Conservation (phyloP, 2,888 invertebrate species). For the Byasa hedistus region DNA sequence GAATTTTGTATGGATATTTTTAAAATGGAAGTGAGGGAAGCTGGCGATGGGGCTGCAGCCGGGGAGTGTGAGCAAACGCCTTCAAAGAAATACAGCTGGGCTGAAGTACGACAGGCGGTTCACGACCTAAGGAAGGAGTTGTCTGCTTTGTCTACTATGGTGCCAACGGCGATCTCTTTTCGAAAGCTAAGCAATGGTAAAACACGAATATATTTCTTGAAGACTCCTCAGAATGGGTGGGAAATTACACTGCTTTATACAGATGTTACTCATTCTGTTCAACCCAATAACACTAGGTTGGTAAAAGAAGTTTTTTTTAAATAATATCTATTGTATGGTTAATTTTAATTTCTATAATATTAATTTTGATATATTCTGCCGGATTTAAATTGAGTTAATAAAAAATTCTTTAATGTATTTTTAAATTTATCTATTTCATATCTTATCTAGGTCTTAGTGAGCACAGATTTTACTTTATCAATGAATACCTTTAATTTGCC, state of each 20-base stretch:
- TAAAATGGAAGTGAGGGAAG: slow-evolving; percentile 72
- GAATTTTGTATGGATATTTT: slow-evolving; percentile 50
- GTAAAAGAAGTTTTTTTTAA: slow-evolving; percentile 50
- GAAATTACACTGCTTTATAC: slow-evolving; percentile 93
- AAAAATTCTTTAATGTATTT: no score
- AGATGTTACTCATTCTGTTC: slow-evolving; percentile 85
- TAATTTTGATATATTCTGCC: no score
- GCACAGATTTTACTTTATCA: neutral
- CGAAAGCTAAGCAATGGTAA: slow-evolving; percentile 88
- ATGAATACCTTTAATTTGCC: neutral
- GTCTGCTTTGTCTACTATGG: slow-evolving; percentile 88
- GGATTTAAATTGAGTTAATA: no score
- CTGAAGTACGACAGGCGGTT: slow-evolving; percentile 88
- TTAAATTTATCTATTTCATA: neutral
- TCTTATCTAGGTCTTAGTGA: neutral
- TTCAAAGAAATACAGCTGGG: slow-evolving; percentile 83
- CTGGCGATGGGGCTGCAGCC: slow-evolving; percentile 70
- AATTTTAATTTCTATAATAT: no score
- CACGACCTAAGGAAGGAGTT: slow-evolving; percentile 89
- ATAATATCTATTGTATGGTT: neutral
- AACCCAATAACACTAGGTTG: slow-evolving; percentile 75
- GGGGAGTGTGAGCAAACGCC: slow-evolving; percentile 60
- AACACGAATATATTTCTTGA: slow-evolving; percentile 93
- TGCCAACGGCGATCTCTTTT: slow-evolving; percentile 91
- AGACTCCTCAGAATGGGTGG: slow-evolving; percentile 92